Conservation (phyloP, 2,888 invertebrate genomes). For the Perizoma affinitatum region DNA sequence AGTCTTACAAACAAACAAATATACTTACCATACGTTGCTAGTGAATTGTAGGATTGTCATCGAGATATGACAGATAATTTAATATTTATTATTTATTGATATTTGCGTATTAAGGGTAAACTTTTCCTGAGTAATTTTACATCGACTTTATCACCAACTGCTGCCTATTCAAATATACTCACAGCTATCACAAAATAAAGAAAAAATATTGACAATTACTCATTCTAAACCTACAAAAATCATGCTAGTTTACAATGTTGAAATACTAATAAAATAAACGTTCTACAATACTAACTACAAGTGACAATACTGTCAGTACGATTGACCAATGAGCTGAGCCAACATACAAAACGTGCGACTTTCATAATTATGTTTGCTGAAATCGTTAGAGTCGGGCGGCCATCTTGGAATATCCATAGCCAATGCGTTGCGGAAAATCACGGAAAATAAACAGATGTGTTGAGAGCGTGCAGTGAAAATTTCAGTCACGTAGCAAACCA, state of each 20-base stretch:
- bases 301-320: constrained; percentile 53
- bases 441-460: constrained; percentile 44
- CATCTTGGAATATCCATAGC: constrained; percentile 58
- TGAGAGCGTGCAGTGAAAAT: constrained; percentile 31
- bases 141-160: constrained; percentile 10
- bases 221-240: constrained; percentile 38
- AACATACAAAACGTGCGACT: constrained; percentile 74
- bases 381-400: constrained; percentile 67
- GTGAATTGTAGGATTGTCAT: no score
- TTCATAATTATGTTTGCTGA: constrained; percentile 80
- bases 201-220: constrained; percentile 37
- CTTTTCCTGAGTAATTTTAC: neutral
- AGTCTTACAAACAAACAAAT: no score
- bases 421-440: constrained; percentile 55
- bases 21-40: no score
- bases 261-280: constrained; percentile 38
- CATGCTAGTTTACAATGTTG: constrained; percentile 32
- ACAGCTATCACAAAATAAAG: constrained; percentile 20
- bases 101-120: no score
- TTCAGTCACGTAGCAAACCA: constrained; percentile 27
- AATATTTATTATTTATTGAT: no score
- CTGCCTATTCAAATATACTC: constrained; percentile 21
- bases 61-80: no score
- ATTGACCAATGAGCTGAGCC: constrained; percentile 73
- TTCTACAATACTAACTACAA: constrained; percentile 51